Percentiles rank a stretch among this genome's conserved stretches.
Evolutionary conservation across 2,888 invertebrate genomes (phyloP).

Genomic region (Zaprionus lineosus): DNA sequence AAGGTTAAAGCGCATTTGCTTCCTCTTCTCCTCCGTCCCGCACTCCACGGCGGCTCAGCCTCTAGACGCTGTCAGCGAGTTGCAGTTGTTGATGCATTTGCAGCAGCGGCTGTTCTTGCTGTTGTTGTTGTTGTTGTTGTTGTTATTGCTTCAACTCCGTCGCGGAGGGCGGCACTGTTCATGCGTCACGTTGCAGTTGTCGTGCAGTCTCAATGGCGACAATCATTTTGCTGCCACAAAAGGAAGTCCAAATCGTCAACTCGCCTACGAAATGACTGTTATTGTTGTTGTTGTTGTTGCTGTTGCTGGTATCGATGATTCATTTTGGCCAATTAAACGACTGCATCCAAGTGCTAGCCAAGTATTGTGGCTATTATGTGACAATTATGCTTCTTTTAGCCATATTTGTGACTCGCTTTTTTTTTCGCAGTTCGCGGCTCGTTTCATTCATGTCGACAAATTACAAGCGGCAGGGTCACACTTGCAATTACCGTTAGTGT

Average conservation of each 20-base stretch:
- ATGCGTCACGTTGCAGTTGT: constrained; percentile 53
- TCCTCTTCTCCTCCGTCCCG: neutral
- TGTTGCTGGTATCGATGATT: constrained; percentile 30
- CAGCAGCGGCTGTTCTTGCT: neutral
- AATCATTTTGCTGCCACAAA: constrained; percentile 50
- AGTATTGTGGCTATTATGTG: constrained; percentile 43
- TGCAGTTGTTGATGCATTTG: constrained; percentile 10
- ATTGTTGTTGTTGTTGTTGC: constrained; percentile 11
- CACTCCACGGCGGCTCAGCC: no score
- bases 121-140: neutral
- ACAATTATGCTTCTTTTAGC: constrained; percentile 52
- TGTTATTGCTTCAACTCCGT: constrained; percentile 6
- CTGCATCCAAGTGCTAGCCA: constrained; percentile 28
- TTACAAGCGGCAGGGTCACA: constrained; percentile 35
- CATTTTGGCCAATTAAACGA: constrained; percentile 44
- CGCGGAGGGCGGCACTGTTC: constrained; percentile 32
- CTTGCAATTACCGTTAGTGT: constrained; percentile 24
- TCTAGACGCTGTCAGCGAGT: constrained; percentile 4
- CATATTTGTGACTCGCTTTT: constrained; percentile 44
- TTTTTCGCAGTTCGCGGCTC: constrained; percentile 8
- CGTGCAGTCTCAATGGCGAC: constrained; percentile 56
- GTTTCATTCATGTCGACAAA: constrained; percentile 3
- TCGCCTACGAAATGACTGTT: constrained; percentile 51
- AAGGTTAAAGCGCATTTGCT: constrained; percentile 43
- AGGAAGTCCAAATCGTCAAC: constrained; percentile 49